Base-by-base conservation (phyloP, 2,113 vertebrate genomes). In the Peromyscus polionotus region DNA sequence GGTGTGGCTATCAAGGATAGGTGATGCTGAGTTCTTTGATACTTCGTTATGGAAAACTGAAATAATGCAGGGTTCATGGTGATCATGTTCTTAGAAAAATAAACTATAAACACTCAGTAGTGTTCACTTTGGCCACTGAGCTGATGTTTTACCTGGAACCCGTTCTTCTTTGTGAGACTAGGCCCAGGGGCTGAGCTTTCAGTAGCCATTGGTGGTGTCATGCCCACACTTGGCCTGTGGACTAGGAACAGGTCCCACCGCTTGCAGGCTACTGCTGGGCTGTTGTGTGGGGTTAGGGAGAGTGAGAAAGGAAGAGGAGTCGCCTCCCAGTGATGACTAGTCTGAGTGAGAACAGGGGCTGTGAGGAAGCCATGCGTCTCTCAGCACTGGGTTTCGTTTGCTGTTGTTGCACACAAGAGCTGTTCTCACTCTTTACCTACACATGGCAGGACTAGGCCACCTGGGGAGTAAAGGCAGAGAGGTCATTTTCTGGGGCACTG, bases 161-260 rank as follows among this genome's bases (percentile, higher is more conserved):
- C 26, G 6, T 22, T 48, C 14, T 22, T 68, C 70, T 83, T 17
- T n/a, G 1, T 63, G 91, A 57, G 48, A 16, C 45, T 31, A n/a
- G 3, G 7, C 36, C 28, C 20, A 59, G 36, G 5, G 16, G 45
- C n/a, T 19, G n/a, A 7, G 7, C 39, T 75, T 51, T 51, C 24
- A 61, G 1, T 39, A 36, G 6, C 19, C 10, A 2, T 12, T 54
- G 16, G 26, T 51, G 10, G 36, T 39, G 20, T 14, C 31, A n/a
- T 48, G 13, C 14, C n/a, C 1, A 6, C 4, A 24, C 12, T 28
- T 57, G 65, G 42, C 19, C 26, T 0, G 0, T 42, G 45, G 36
- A 42, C 36, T 33, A 0, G 19, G 76, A 72, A 14, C 31, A 45
- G 59, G 14, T 20, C 3, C 48, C 2, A 0, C n/a, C 7, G 28